Evolutionary conservation across 1,140 invertebrate species (phyloP), one percentile per base, ranked within the genome.

Genomic region (Helicoverpa zea): DNA sequence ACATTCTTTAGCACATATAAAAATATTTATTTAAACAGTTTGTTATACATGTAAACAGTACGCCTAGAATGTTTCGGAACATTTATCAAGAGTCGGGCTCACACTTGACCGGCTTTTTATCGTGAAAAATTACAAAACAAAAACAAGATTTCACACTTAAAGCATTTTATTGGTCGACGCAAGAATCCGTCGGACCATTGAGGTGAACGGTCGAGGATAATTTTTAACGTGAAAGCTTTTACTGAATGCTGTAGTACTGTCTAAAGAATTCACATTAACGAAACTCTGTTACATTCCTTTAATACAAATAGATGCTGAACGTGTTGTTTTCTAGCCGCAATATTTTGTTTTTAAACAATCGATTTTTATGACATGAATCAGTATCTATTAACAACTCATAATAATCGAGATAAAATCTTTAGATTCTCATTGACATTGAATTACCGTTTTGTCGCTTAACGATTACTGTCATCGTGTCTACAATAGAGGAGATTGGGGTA

Each of bases 401-500:
- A 66, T 72, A 80, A 66, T 68, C 59, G 23, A 64, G 72, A 79
- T 79, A 76, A 75, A 70, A 77, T 78, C 79, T 56, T 52, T 51
- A 74, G 16, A 63, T 54, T 52, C 72, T 61, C 81, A 83, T 77
- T 77, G 66, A 35, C 58, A 59, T 63, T 63, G 61, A 77, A 77
- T 80, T 83, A 77, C 80, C 70, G 66, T 80, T 81, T 86, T 86
- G 83, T 86, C 75, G 77, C 84, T 90, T 87, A 89, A 88, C 78
- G 87, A 88, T 87, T 85, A 82, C 86, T 90, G 90, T 91, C 90
- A 86, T 86, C 87, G 84, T 70, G 74, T 86, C 82, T 79, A 90
- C 90, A 93, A 91, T 91, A 88, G 83, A 86, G 81, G 85, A 88
- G 89, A 93, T 92, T 91, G 91, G 91, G 89, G 92, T 92, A 93